Base-by-base conservation (phyloP, 2,888 invertebrate species). In the Melitaea athalia region DNA sequence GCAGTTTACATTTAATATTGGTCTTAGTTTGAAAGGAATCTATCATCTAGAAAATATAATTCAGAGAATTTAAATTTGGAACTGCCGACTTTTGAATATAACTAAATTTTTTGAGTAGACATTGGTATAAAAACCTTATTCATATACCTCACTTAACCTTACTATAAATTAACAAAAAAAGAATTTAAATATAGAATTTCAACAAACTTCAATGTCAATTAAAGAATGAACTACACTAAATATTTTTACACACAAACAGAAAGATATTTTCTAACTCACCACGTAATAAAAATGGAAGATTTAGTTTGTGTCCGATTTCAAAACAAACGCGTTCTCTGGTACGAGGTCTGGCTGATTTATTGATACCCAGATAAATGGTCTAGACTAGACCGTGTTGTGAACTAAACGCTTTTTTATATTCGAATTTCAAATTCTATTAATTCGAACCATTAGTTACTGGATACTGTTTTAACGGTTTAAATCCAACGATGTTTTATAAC, bases 301-400 rank as follows among this genome's bases (percentile, higher is more conserved):
- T 72, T 74, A 70, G 70, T 69, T 69, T 61, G 71, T 75, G 74
- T 74, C 72, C 73, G 72, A 74, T 75, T 74, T 72, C 72, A 75
- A 76, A 77, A 77, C 75, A 77, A 73, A 76, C 73, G 73, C 72
- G 74, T 75, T 74, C 75, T 65, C 69, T 75, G 72, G 71, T 64
- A 67, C 73, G 75, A 66, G 74, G 72, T 72, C 71, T 67, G 72
- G 64, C 73, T 76, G 78, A 78, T 78, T 76, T 76, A 77, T 76
- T 72, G 77, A 74, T 74, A 72, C 70, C 64, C 70, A 75, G 77
- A 78, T 77, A 76, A 75, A 78, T 73, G 72, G 72, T 68, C 66
- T 57, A 64, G 53, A 61, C 55, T 57, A 55, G 55, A 50, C 17
- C 61, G 62, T 67, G 55, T 47, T 61, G 61, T 62, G 67, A 62